Base-by-base conservation (phyloP, 2,113 vertebrate species). In the Siphamia tubifer region DNA sequence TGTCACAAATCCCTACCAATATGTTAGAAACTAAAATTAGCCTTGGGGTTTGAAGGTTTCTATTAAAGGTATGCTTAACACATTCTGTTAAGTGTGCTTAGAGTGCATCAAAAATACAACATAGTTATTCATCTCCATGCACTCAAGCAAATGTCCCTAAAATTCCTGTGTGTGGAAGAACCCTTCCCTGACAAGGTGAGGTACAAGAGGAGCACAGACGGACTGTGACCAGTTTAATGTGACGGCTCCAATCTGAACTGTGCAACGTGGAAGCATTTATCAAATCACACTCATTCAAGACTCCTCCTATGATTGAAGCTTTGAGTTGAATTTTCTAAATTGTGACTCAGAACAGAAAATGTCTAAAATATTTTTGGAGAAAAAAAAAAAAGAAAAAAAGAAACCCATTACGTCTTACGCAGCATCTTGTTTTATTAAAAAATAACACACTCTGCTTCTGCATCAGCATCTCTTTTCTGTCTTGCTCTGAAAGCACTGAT, bases 1-100 rank as follows among this genome's bases (percentile, higher is more conserved):
- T 86, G 73, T 87, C 84, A 83, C 80, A 87, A 89, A 88, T 85
- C 73, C 75, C 66, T 4, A 57, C 71, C 68, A 86, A 75, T 77
- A 61, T 60, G 68, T 68, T 51, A 8, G 45, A 74, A 88, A 80
- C 79, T 72, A 86, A 88, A 85, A 85, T 74, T 75, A 74, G 74
- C 87, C 89, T 86, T 79, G 83, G 84, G 78, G 47, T 66, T 81
- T 84, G 66, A 85, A 78, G 61, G 70, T 68, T 88, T 71, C 79
- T 70, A 83, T 90, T 86, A 86, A 80, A 73, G 52, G 58, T 47
- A 73, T 80, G 85, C 83, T 87, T 85, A 90, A 73, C 78, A 69
- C 62, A 24, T 85, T 78, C 74, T 67, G 74, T 83, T 79, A 80
- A 90, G 84, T 83, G 80, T 77, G 78, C 45, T 57, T 81, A 69